These are phyloP conservation scores for Epistrophella euchroma DNA, from an alignment of 2,888 invertebrate genomes.

Conservation along the genomic window DNA sequence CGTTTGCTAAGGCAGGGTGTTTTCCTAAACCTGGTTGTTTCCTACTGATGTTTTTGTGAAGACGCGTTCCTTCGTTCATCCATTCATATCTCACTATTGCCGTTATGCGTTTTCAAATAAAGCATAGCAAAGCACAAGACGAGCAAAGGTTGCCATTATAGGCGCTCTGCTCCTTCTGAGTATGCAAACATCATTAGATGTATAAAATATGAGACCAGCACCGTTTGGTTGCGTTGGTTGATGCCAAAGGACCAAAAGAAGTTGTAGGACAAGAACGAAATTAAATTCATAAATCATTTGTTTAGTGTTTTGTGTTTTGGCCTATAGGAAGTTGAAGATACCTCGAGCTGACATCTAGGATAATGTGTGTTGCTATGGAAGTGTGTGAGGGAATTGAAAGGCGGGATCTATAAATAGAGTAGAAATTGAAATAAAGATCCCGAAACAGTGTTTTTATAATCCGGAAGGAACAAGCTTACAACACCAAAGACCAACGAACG, in stretches of 20 bases:
- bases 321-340: constrained; percentile 61
- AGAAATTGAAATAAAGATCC: constrained; percentile 19
- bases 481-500: constrained; percentile 8
- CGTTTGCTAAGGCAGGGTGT: constrained; percentile 20
- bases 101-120: constrained; percentile 64
- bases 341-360: constrained; percentile 41
- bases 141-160: constrained; percentile 52
- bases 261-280: constrained; percentile 58
- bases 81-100: constrained; percentile 16
- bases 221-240: constrained; percentile 3
- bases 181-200: constrained; percentile 72
- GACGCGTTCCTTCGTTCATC: constrained; percentile 47
- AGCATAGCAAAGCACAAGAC: constrained; percentile 37
- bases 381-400: background rate
- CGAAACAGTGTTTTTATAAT: constrained; percentile 38
- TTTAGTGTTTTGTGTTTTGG: constrained; percentile 64
- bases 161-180: constrained; percentile 14
- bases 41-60: constrained; percentile 1
- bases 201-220: constrained; percentile 67
- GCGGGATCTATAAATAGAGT: constrained; percentile 19
- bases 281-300: constrained; percentile 75
- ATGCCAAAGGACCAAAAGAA: background rate
- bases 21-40: constrained; percentile 40
- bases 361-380: constrained; percentile 4
- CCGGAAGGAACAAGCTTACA: constrained; percentile 60